Evolutionary conservation across 2,113 vertebrate species (phyloP).

Genomic region (Platysternon megacephalum): DNA sequence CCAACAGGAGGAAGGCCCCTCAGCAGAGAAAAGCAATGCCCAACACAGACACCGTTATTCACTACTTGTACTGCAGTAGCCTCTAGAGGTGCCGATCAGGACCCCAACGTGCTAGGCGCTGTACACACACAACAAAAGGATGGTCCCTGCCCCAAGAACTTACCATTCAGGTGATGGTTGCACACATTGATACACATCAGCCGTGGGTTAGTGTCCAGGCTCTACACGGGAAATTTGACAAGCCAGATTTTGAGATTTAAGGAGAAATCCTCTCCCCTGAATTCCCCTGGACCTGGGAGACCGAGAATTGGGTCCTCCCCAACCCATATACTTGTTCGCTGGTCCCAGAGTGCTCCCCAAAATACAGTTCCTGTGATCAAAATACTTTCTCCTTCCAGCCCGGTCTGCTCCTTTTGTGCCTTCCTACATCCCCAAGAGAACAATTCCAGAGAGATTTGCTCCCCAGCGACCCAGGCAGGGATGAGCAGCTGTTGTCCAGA

Average conservation of each 20-base stretch:
- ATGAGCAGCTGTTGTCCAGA: background rate
- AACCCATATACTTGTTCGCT: too few relatives aligned
- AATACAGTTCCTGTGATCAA: background rate
- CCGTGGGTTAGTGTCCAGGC: background rate
- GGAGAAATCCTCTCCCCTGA: background rate
- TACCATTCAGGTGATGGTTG: background rate
- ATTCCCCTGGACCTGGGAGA: background rate
- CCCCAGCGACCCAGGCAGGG: background rate
- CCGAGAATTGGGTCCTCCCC: background rate
- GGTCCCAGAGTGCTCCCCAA: background rate
- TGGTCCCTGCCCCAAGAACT: background rate
- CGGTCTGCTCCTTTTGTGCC: background rate
- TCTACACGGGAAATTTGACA: background rate
- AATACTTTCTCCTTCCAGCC: background rate
- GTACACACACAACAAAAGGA: background rate
- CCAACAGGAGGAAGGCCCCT: too few relatives aligned
- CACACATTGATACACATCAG: background rate
- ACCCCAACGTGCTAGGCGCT: background rate
- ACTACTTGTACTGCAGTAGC: background rate
- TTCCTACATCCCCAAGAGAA: background rate
- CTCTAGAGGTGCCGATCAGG: background rate
- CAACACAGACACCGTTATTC: background rate
- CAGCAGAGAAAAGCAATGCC: background rate
- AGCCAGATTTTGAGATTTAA: background rate
- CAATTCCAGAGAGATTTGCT: background rate